Evolutionary conservation across 2,888 invertebrate genomes (phyloP), one percentile per base, ranked within the genome.

Genomic region (Tethea ocularis): DNA sequence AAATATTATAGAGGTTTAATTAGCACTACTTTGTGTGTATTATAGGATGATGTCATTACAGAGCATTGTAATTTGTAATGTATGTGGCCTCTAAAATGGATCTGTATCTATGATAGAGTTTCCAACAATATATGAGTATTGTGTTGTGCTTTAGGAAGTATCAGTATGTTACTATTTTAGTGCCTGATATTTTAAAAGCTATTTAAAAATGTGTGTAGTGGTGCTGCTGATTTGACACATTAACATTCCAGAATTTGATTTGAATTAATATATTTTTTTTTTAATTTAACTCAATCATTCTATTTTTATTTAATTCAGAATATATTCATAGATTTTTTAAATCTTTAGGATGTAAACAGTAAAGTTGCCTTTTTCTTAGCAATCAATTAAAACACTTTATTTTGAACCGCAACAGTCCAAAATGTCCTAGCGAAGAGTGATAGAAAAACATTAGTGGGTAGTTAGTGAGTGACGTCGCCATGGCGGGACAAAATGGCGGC

Each of bases 401-500:
- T 54, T 60, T 64, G 20, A 46, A 46, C 17, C 56, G 59, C 59
- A 55, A 62, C 72, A 82, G 83, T 63, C 63, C 55, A 51, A 84
- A 81, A 91, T 90, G 90, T 80, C 84, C 56, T 87, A 90, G 82
- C 77, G 64, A 77, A 81, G 64, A 72, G 70, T 75, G 72, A 75
- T 8, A 63, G 68, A 62, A 61, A 64, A 38, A 66, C 72, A 67
- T 33, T 78, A 82, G 82, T 85, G 76, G 70, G 78, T 76, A 79
- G 74, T 78, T 67, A 77, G 78, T 72, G 77, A 77, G 78, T 72
- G 77, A 72, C 72, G 72, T 71, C 71, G 78, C 77, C 56, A 90
- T 88, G 87, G 82, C 82, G 72, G 83, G 80, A 59, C 92, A 91
- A 84, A 92, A 91, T 86, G 92, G 93, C 62, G 88, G 90, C 59